phyloP scores from a whole-genome alignment of 2,113 vertebrate genomes.

The Scalopus aquaticus region DNA sequence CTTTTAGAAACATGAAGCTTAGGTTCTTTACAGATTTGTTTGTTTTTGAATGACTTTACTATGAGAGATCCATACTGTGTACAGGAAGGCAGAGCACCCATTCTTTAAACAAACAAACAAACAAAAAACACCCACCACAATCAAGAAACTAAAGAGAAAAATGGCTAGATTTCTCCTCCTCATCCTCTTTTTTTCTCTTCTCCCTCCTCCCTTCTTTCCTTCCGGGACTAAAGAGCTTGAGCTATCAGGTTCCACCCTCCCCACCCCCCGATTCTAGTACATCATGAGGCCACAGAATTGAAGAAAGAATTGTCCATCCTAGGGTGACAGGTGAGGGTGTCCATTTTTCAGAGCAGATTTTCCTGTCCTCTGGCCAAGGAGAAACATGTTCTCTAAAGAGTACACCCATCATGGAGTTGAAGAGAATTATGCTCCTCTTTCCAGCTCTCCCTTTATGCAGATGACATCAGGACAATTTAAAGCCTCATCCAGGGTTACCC shows the following conservation, averaged over 20 bases:
- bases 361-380: not conserved
- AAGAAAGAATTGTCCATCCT: not conserved
- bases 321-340: not conserved
- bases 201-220: not conserved
- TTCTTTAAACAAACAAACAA: not conserved
- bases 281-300: not conserved
- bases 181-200: not conserved
- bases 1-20: not conserved
- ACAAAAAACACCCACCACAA: not conserved
- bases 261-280: not conserved
- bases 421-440: not conserved
- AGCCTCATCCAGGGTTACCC: not conserved
- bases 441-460: not conserved
- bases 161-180: not conserved
- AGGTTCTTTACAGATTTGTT: not conserved
- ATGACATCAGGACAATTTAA: not conserved
- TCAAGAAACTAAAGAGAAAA: not conserved
- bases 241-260: not conserved
- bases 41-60: not conserved
- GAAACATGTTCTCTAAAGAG: not conserved
- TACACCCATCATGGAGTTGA: not conserved
- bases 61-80: not conserved
- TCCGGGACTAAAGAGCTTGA: not conserved
- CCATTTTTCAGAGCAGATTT: conserved; percentile 11
- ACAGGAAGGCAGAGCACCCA: not conserved